Conservation (phyloP, 2,888 invertebrate genomes). For the Eupithecia exiguata region DNA sequence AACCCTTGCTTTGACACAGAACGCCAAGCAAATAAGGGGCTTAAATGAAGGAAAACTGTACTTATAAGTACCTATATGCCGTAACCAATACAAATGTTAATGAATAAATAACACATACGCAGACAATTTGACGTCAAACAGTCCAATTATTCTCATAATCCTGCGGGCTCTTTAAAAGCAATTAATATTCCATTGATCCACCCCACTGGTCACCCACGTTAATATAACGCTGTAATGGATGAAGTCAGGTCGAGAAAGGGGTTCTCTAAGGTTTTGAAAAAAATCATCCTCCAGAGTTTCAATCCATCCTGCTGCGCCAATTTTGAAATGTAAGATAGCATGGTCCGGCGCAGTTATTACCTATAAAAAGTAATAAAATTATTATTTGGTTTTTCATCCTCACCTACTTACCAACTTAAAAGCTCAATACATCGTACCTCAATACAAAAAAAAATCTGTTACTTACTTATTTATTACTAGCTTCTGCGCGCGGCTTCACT, state of each 20-base stretch:
- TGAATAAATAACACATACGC: constrained; percentile 48
- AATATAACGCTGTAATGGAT: constrained; percentile 26
- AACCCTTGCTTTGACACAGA: constrained; percentile 10
- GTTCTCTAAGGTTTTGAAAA: neutral
- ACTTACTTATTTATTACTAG: no score
- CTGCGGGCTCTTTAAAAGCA: constrained; percentile 52
- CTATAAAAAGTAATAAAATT: no score
- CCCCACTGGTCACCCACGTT: constrained; percentile 45
- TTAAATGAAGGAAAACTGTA: constrained; percentile 6
- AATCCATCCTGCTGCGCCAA: neutral
- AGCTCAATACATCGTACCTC: no score
- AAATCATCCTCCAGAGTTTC: neutral
- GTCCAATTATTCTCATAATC: constrained; percentile 75
- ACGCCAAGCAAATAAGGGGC: constrained; percentile 21
- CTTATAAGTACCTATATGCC: constrained; percentile 8
- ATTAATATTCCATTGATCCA: constrained; percentile 52
- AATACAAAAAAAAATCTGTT: no score
- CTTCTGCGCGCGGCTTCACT: no score
- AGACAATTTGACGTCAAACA: constrained; percentile 54
- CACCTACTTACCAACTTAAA: no score
- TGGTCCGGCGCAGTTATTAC: neutral
- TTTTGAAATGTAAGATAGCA: neutral
- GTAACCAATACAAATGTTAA: constrained; percentile 31
- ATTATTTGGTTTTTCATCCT: no score
- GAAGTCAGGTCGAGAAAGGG: constrained; percentile 40